Percentiles rank a stretch among this genome's conserved stretches.
Conservation (phyloP, 2,113 vertebrate species). For the Chaetodon auriga region DNA sequence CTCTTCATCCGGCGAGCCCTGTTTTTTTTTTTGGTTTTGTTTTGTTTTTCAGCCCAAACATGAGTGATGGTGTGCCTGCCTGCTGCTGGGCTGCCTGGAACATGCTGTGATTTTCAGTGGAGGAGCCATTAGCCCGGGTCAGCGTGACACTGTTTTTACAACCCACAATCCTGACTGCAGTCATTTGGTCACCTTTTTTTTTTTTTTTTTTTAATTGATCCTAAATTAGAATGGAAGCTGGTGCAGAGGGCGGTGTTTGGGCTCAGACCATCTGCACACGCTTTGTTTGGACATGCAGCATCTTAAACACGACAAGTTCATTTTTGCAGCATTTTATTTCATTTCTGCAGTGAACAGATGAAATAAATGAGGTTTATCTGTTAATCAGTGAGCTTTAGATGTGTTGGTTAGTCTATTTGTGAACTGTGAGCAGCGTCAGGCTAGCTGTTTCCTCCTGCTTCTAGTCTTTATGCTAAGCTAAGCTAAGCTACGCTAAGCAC, state of each 20-base stretch:
- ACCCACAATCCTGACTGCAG: constrained; percentile 2
- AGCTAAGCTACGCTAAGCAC: no score
- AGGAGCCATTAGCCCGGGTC: not conserved
- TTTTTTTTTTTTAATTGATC: not conserved
- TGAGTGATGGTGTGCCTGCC: constrained; percentile 49
- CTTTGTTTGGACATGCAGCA: not conserved
- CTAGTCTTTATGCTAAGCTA: no score
- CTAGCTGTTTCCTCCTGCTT: no score
- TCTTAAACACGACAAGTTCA: not conserved
- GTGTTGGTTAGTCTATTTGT: no score
- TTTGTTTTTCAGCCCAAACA: constrained; percentile 18
- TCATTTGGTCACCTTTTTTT: not conserved
- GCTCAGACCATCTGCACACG: constrained; percentile 1
- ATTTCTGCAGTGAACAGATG: no score
- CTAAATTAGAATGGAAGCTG: constrained; percentile 11
- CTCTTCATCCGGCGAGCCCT: constrained; percentile 30
- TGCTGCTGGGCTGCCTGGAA: constrained; percentile 32
- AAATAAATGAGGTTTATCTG: no score
- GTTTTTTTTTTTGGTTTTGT: constrained; percentile 5
- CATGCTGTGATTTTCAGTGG: constrained; percentile 25
- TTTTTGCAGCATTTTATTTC: no score
- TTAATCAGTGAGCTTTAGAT: no score
- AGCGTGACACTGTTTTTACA: constrained; percentile 3
- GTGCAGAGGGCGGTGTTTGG: not conserved
- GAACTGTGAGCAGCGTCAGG: no score